Conservation (phyloP, 2,888 invertebrate genomes). For the Fissipunctia ypsillon region DNA sequence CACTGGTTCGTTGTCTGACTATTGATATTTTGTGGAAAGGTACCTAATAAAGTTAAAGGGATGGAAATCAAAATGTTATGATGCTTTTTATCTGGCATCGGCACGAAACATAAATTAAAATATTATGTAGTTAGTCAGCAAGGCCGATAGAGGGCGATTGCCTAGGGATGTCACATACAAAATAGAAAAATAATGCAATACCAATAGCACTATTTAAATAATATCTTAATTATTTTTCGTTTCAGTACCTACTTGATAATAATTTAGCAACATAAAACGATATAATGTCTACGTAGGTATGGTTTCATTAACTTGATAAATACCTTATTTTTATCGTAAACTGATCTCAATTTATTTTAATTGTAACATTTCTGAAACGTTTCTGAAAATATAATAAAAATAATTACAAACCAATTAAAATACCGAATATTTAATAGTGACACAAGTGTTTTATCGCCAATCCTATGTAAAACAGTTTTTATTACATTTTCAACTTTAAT, state of each 20-base stretch:
- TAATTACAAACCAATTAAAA: slow-evolving; percentile 50
- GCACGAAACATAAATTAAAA: not conserved
- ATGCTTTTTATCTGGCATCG: not conserved
- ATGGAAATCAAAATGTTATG: no score
- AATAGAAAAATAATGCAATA: no score
- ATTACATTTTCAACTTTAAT: slow-evolving; percentile 14
- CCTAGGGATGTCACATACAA: no score
- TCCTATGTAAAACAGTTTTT: not conserved
- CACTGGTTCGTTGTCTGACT: slow-evolving; percentile 29
- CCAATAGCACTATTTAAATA: no score
- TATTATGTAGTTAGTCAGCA: no score
- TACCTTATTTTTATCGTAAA: not conserved
- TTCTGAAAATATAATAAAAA: slow-evolving; percentile 9
- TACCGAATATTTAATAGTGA: slow-evolving; percentile 24
- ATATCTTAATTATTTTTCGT: no score
- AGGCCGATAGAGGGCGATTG: no score
- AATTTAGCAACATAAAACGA: not conserved
- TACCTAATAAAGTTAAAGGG: no score
- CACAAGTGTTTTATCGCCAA: slow-evolving; percentile 18
- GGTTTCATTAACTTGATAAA: not conserved
- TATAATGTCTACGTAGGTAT: not conserved
- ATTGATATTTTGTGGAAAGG: not conserved
- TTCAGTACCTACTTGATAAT: no score
- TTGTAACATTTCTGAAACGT: not conserved
- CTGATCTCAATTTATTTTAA: not conserved